Evolutionary conservation across 2,797 vertebrate genomes (phyloP), one percentile per base, ranked within the genome.

Genomic region (Pseudotriccus pelzelni): DNA sequence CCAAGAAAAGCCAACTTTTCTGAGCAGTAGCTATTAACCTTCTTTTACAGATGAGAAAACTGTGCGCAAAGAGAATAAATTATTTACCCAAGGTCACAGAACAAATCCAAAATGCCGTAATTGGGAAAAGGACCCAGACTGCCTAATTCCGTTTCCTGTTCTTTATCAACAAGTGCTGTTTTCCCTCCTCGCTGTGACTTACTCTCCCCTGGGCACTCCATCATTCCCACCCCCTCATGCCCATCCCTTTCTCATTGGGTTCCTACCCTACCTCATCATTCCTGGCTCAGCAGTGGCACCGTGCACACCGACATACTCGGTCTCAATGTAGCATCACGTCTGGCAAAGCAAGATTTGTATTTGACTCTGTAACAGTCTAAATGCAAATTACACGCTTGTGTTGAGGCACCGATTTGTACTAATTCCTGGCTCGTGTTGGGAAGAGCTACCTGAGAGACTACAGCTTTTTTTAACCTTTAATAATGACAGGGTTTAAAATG

Each of bases 21-120:
- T 78, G 69, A 89, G 69, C 55, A 36, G 66, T 16, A 69, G 66
- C 73, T 92, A 73, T 95, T 89, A 84, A 91, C 76, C 62, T 75
- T 64, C 59, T 74, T 68, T 69, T 43, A 80, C 50, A 52, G 73
- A 91, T 56, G 68, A 73, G 24, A 39, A 81, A 96, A 66, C 44
- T 53, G 24, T 52, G 75, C 72, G 69, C 50, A 62, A 62, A 85
- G 58, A 90, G 66, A 93, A 89, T 85, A 59, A 91, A 92, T 93
- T 75, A 94, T 94, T 91, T 79, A 84, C 76, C 79, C 74, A 76
- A 93, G 79, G 89, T 87, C 87, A 59, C 1, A 62, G 76, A 89
- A 63, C 52, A 72, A 76, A 75, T 83, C 60, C 58, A 75, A 72
- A 94, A 66, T 32, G 39, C 59, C 22, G 2, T 56, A 49, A 73